Evolutionary conservation across 2,888 invertebrate species (phyloP), one percentile per base, ranked within the genome.

Genomic region (Acanthosepion lycidas): DNA sequence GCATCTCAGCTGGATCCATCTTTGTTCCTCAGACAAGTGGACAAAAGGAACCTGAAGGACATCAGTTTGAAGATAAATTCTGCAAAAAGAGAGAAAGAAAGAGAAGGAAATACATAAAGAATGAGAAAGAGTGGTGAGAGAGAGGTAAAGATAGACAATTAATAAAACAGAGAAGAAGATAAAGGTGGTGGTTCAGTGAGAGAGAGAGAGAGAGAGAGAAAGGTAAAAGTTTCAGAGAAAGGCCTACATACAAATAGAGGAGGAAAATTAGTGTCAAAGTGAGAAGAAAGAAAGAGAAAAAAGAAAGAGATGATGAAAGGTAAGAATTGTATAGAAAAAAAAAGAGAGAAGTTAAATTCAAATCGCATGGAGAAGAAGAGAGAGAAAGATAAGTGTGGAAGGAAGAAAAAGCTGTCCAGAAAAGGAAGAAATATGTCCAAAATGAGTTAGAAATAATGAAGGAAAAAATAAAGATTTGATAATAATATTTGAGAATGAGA

Each of bases 11-110:
- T 33, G 78, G 78, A 78, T 78, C 78, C 78, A n/a, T 78, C 78
- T 78, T 78, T 28, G 26, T 78, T 78, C 15, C n/a, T 78, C 78
- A 78, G 78, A 78, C 15, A 33, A 33, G 78, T 78, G 78, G 78
- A 78, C 78, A 78, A 78, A 78, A 78, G 78, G 78, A 78, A 78
- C n/a, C n/a, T 33, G 78, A 78, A 78, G 78, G n/a, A 78, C 78
- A n/a, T n/a, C 78, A n/a, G 12, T 78, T 78, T 33, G 78, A 12
- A 78, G 15, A n/a, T 20, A 28, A 28, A 33, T n/a, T 33, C 9
- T n/a, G n/a, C 2, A 15, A n/a, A 9, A 78, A 78, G n/a, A 78
- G n/a, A 78, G n/a, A n/a, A n/a, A 78, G 78, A n/a, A 15, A 33
- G 23, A 78, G 12, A 78, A 78, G 28, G 15, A 12, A 78, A 78